A percentile compares a stretch with the other conserved stretches of the same genome.
phyloP scores from a whole-genome alignment of 2,888 invertebrate genomes.

The Amphimallon solstitiale region DNA sequence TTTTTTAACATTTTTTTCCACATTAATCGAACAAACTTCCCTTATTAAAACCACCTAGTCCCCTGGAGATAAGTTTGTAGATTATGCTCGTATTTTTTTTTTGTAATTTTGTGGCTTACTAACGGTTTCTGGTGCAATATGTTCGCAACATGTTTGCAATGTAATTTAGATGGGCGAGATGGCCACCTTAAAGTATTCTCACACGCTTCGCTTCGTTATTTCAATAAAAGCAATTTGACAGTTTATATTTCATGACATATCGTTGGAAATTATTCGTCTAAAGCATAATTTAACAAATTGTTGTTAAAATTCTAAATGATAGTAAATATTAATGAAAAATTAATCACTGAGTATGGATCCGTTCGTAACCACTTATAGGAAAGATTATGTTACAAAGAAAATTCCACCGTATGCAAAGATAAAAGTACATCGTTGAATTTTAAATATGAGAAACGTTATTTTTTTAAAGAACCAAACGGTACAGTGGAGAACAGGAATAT shows the following conservation, averaged over 20 bases:
- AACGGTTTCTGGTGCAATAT: too few species aligned
- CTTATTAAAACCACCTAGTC: too few species aligned
- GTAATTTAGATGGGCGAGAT: too few species aligned
- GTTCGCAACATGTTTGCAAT: too few species aligned
- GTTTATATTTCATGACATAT: background rate
- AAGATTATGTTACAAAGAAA: conserved; percentile 19
- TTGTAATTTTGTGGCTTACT: too few species aligned
- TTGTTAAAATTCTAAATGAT: conserved; percentile 1
- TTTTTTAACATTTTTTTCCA: too few species aligned
- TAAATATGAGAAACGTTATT: background rate
- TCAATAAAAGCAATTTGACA: too few species aligned
- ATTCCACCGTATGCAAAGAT: background rate
- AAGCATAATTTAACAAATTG: background rate
- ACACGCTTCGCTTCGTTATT: too few species aligned
- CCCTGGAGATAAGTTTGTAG: too few species aligned
- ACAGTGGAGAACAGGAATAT: conserved; percentile 21
- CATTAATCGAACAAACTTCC: too few species aligned
- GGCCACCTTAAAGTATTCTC: too few species aligned
- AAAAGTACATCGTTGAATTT: background rate
- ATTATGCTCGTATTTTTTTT: too few species aligned
- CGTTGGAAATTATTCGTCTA: background rate
- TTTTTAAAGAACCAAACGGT: background rate
- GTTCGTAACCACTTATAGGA: conserved; percentile 23
- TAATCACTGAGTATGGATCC: conserved; percentile 1
- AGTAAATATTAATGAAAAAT: background rate